Conservation (phyloP, 2,113 vertebrate species). For the Rhynchopsitta pachyrhyncha region DNA sequence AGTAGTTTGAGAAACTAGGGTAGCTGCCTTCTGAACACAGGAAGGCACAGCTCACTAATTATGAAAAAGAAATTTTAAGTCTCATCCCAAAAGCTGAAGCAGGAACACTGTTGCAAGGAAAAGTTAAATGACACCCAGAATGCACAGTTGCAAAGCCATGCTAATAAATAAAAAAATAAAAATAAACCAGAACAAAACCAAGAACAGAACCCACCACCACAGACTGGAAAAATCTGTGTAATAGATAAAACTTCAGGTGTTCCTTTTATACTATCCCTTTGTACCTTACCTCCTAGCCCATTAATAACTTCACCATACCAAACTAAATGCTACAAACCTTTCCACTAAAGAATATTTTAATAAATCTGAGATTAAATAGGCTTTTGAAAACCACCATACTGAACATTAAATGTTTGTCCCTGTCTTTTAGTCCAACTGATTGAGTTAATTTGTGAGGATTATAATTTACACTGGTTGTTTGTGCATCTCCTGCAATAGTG, state of each 20-base stretch:
- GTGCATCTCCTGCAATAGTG: rapidly evolving
- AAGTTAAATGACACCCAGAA: not conserved
- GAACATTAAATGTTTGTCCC: not conserved
- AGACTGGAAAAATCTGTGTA: not conserved
- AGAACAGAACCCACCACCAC: not conserved
- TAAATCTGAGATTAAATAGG: not conserved
- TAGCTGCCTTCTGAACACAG: not conserved
- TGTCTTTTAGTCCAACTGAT: not conserved
- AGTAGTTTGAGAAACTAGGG: not conserved
- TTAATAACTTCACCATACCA: not conserved
- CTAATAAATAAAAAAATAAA: not conserved
- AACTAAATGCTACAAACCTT: not conserved
- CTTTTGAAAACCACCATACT: not conserved
- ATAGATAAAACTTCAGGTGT: not conserved
- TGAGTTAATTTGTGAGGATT: not conserved
- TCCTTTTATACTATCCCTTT: not conserved
- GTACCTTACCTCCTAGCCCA: not conserved
- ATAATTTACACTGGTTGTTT: not conserved
- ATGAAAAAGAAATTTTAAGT: not conserved
- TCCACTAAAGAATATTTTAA: not conserved
- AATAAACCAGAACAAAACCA: not conserved
- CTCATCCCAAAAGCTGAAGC: not conserved
- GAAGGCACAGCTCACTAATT: not conserved
- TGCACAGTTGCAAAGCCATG: not conserved
- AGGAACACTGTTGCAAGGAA: not conserved